Evolutionary conservation across 2,888 invertebrate genomes (phyloP).

Genomic region (Catocala sponsa): DNA sequence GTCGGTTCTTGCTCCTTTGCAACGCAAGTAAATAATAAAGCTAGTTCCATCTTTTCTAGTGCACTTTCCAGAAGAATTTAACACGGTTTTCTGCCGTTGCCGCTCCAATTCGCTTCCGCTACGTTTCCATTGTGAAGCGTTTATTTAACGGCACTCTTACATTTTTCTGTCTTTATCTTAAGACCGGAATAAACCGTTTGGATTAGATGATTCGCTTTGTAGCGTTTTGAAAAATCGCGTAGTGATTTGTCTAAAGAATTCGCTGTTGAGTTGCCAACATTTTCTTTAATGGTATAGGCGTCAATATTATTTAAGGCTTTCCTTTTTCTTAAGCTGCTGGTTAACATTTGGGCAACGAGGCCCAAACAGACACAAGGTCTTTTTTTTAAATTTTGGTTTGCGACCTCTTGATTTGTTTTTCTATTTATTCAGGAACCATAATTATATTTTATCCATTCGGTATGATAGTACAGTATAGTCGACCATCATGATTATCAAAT

Average conservation of each 20-base stretch:
- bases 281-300: no score
- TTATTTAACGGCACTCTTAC: conserved; percentile 30
- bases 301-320: no score
- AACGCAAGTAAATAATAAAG: not conserved
- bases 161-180: conserved; percentile 36
- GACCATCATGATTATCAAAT: no score
- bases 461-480: no score
- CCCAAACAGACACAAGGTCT: no score
- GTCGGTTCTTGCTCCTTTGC: not conserved
- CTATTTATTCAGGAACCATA: no score
- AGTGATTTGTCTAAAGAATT: conserved; percentile 40
- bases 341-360: no score
- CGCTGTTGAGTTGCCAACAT: conserved; percentile 15
- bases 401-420: no score
- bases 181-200: conserved; percentile 34
- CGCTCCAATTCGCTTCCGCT: conserved; percentile 7
- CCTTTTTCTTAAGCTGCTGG: no score
- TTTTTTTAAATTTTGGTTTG: no score
- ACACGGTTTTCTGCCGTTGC: not conserved
- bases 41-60: not conserved
- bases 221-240: conserved; percentile 24
- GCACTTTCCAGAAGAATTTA: not conserved
- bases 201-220: conserved; percentile 40
- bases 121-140: conserved; percentile 24
- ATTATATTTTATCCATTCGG: no score